phyloP scores from a whole-genome alignment of 2,113 vertebrate species.

The Equus przewalskii region DNA sequence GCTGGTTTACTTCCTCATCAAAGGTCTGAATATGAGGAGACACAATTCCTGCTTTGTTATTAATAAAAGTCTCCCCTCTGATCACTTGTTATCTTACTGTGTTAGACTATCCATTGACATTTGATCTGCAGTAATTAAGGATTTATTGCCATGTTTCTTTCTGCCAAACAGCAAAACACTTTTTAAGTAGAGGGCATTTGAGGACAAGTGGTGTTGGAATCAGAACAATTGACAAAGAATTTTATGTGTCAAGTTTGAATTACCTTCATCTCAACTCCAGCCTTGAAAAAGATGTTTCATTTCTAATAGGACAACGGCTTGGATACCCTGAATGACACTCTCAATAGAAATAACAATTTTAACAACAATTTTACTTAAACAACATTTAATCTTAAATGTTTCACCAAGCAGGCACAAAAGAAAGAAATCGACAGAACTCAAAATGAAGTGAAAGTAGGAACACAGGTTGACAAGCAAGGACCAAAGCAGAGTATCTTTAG shows the following conservation, averaged over 20 bases:
- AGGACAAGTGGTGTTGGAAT: conserved; percentile 35
- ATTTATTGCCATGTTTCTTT: conserved; percentile 78
- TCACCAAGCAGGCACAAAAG: background rate
- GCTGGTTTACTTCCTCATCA: conserved; percentile 49
- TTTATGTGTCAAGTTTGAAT: background rate
- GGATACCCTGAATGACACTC: background rate
- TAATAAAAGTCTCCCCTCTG: conserved; percentile 20
- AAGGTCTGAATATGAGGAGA: background rate
- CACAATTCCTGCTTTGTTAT: conserved; percentile 71
- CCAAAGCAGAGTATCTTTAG: background rate
- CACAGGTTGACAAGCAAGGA: background rate
- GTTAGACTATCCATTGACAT: conserved; percentile 48
- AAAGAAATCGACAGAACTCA: conserved; percentile 35
- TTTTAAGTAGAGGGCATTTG: conserved; percentile 46
- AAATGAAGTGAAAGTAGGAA: background rate
- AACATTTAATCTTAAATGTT: background rate
- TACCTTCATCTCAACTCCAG: background rate
- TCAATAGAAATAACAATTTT: background rate
- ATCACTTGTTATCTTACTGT: conserved; percentile 59
- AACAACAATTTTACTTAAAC: conserved; percentile 26
- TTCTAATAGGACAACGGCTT: background rate
- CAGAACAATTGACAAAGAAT: conserved; percentile 45
- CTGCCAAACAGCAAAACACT: background rate
- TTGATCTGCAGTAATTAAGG: conserved; percentile 70
- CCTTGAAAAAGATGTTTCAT: background rate